Evolutionary conservation across 2,113 vertebrate species (phyloP).

Genomic region (Xyliphius kryptos): DNA sequence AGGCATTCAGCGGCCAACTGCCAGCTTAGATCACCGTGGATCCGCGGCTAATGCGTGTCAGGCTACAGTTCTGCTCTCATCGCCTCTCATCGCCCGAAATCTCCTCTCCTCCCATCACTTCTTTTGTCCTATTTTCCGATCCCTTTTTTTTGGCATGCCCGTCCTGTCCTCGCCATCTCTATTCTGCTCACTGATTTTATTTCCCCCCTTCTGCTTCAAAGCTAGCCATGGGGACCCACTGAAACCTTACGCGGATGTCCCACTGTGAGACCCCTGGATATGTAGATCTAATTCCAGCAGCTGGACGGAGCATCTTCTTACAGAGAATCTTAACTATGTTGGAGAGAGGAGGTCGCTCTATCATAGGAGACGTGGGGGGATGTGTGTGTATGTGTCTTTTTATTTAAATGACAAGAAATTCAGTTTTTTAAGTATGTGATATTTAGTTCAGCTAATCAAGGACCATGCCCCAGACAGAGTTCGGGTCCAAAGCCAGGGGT

Average conservation of each 20-base stretch:
- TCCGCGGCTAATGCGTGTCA: constrained; percentile 14
- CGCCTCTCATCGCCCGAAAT: constrained; percentile 2
- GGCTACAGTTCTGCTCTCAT: constrained; percentile 10
- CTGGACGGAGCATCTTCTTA: constrained; percentile 6
- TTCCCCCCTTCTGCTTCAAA: neutral
- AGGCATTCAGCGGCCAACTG: constrained; percentile 27
- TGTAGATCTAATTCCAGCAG: constrained; percentile 10
- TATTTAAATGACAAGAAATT: too few species aligned
- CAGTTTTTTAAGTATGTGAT: too few species aligned
- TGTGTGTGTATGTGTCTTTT: constrained; percentile 3
- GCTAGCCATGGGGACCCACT: neutral
- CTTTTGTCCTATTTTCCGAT: constrained; percentile 9
- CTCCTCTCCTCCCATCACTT: constrained; percentile 5
- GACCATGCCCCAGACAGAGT: too few species aligned
- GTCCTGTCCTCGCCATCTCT: constrained; percentile 9
- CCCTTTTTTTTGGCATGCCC: neutral
- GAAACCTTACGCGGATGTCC: neutral
- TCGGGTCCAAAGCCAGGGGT: too few species aligned
- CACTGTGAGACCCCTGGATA: constrained; percentile 1
- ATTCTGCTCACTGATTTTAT: neutral
- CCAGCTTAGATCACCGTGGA: constrained; percentile 40
- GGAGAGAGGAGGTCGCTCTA: neutral
- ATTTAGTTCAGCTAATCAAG: too few species aligned
- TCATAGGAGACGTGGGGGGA: neutral
- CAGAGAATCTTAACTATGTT: constrained; percentile 15